A percentile compares a stretch with the other conserved stretches of the same genome.
phyloP scores from a whole-genome alignment of 2,113 vertebrate species.

The Scopus umbretta region DNA sequence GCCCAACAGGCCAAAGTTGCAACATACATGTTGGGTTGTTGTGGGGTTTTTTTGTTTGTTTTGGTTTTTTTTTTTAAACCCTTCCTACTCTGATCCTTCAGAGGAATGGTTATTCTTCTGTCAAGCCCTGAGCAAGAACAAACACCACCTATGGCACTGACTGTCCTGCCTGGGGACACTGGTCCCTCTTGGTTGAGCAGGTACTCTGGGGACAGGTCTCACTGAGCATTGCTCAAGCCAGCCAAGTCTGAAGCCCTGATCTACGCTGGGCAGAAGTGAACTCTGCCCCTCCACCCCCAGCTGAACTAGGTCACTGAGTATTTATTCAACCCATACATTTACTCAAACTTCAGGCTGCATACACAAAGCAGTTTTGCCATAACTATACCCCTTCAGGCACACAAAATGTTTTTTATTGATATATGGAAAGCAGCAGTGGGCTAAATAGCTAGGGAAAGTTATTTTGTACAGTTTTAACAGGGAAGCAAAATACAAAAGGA shows the following conservation, averaged over 20 bases:
- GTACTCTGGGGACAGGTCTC: background rate
- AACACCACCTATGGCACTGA: background rate
- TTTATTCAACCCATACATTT: conserved; percentile 18
- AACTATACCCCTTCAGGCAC: background rate
- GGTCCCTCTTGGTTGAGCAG: background rate
- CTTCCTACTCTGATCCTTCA: background rate
- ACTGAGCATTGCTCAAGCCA: background rate
- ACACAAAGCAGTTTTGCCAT: background rate
- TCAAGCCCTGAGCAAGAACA: background rate
- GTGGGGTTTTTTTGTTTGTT: too few species aligned
- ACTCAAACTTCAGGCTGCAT: background rate
- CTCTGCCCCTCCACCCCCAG: background rate
- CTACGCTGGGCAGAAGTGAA: background rate
- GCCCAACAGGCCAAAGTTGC: background rate
- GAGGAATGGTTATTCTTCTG: background rate
- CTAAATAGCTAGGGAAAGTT: background rate
- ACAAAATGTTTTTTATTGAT: background rate
- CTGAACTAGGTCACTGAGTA: background rate
- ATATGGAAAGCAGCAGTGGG: background rate
- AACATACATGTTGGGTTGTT: too few species aligned
- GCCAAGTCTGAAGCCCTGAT: background rate
- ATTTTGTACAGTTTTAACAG: background rate
- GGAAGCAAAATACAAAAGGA: background rate
- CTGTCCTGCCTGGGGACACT: background rate
- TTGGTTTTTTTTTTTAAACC: background rate